Percentiles rank a stretch among this genome's conserved stretches.
phyloP scores from a whole-genome alignment of 1,140 invertebrate genomes.

The Orchesella cincta region DNA sequence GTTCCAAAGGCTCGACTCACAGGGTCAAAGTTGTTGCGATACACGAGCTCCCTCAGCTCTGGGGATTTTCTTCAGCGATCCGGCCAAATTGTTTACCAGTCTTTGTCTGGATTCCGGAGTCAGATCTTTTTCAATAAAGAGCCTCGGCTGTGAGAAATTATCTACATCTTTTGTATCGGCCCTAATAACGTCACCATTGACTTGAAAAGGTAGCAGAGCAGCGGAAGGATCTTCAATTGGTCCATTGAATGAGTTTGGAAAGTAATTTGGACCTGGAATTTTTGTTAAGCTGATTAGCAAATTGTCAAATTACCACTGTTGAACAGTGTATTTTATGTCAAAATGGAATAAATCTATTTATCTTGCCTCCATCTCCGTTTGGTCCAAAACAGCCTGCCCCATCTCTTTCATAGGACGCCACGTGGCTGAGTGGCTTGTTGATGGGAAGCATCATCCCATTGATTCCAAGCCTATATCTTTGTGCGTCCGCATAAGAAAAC shows the following conservation, averaged over 20 bases:
- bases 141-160: conserved; percentile 3
- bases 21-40: conserved; percentile 1
- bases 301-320: no score
- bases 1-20: neutral
- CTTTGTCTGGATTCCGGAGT: neutral
- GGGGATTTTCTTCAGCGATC: neutral
- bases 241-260: conserved; percentile 30
- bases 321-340: neutral
- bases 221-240: neutral
- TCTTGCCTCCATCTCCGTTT: conserved; percentile 54
- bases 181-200: conserved; percentile 11
- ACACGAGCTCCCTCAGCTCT: neutral
- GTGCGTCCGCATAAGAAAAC: conserved; percentile 68
- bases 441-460: conserved; percentile 68
- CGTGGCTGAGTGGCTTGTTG: conserved; percentile 61
- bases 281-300: neutral
- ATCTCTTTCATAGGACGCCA: conserved; percentile 64
- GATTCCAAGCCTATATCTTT: conserved; percentile 67
- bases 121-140: neutral
- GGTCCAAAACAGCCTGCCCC: conserved; percentile 55
- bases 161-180: conserved; percentile 14
- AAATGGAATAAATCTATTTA: neutral
- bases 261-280: conserved; percentile 23
- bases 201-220: neutral
- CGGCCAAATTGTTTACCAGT: neutral